Conservation (phyloP, 2,113 vertebrate species). For the Chloropsis cyanopogon region DNA sequence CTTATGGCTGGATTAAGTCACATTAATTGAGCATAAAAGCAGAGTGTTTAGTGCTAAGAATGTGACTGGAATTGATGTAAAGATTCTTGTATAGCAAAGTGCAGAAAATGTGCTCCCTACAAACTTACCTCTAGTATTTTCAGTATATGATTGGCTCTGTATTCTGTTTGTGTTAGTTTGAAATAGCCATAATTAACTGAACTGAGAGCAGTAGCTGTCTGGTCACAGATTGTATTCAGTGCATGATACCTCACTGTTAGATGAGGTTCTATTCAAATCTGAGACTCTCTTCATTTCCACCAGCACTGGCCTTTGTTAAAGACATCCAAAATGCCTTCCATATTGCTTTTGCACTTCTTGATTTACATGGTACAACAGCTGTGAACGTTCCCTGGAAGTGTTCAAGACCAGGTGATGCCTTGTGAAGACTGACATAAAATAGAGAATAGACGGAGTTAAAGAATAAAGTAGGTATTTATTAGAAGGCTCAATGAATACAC, state of each 20-base stretch:
- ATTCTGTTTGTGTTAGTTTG: not conserved
- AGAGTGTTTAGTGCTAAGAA: not conserved
- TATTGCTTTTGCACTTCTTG: not conserved
- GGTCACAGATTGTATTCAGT: not conserved
- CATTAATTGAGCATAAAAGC: conserved; percentile 13
- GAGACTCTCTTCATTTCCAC: not conserved
- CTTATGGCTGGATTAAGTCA: conserved; percentile 10
- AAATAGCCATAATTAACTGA: not conserved
- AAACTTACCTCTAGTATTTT: not conserved
- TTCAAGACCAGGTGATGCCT: not conserved
- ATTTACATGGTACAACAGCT: not conserved
- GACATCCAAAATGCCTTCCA: not conserved
- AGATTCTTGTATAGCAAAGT: not conserved
- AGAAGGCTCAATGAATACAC: too few relatives aligned
- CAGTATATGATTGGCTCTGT: not conserved
- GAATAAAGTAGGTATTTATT: too few relatives aligned
- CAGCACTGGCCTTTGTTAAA: not conserved
- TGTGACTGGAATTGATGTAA: not conserved
- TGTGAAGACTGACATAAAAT: too few relatives aligned
- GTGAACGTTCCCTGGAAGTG: not conserved
- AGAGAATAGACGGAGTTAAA: too few relatives aligned
- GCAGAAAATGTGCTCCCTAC: not conserved
- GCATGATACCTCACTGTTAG: not conserved
- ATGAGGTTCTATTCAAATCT: not conserved
- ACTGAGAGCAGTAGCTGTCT: not conserved